phyloP scores from a whole-genome alignment of 2,113 vertebrate species.

The Pipa parva region DNA sequence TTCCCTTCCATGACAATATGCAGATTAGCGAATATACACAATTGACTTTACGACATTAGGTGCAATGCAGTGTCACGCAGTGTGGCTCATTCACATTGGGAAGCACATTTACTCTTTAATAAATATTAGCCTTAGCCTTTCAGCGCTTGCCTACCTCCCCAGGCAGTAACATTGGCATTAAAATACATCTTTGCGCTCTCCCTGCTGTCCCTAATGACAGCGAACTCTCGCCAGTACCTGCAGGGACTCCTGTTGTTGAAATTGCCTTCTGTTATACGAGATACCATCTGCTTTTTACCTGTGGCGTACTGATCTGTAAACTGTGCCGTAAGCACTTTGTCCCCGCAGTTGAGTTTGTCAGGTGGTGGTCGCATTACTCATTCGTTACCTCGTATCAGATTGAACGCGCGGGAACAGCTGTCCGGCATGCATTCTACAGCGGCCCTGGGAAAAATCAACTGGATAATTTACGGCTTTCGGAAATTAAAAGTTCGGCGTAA shows the following conservation, averaged over 20 bases:
- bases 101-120: neutral
- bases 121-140: too few relatives aligned
- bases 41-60: too few relatives aligned
- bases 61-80: too few relatives aligned
- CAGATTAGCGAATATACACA: too few relatives aligned
- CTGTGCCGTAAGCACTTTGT: neutral
- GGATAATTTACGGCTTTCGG: too few relatives aligned
- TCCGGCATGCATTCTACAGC: neutral
- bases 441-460: too few relatives aligned
- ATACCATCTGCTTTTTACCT: neutral
- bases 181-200: neutral
- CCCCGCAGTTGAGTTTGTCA: too few relatives aligned
- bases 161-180: neutral
- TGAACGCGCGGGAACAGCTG: too few relatives aligned
- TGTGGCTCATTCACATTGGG: neutral
- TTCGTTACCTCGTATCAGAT: too few relatives aligned
- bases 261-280: neutral
- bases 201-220: rapidly evolving
- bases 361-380: too few relatives aligned
- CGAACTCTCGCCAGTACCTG: rapidly evolving
- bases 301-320: neutral
- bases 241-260: neutral
- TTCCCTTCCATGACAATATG: too few relatives aligned
- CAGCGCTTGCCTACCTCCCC: neutral
- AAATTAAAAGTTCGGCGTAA: too few relatives aligned